phyloP scores from a whole-genome alignment of 92 coral and sea anemone genomes.

The Hydrozoanthus gracilis region DNA sequence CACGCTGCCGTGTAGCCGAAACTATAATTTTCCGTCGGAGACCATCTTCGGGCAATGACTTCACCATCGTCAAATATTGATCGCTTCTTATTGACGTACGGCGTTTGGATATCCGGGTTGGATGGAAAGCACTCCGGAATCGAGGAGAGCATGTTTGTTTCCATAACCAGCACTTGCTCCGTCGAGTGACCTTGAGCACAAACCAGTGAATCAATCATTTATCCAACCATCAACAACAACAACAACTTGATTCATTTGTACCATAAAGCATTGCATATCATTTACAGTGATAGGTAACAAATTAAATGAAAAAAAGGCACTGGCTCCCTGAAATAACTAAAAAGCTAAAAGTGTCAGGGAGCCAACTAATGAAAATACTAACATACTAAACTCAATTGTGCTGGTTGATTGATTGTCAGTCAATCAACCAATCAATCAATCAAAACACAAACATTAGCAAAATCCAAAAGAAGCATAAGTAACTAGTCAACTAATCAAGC shows the following conservation, averaged over 20 bases:
- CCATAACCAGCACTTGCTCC: constrained; percentile 64
- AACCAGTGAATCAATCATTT: not conserved
- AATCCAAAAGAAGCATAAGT: too few species aligned
- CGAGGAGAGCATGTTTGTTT: constrained; percentile 67
- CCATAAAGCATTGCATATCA: not conserved
- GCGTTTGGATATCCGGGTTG: not conserved
- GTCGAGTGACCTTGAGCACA: constrained; percentile 48
- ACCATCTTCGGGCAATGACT: constrained; percentile 31
- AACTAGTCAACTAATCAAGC: not conserved
- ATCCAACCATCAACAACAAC: too few species aligned
- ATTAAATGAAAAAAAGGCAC: too few species aligned
- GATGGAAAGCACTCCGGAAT: constrained; percentile 63
- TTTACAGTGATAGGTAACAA: too few species aligned
- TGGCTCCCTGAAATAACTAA: too few species aligned
- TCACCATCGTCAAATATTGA: constrained; percentile 28
- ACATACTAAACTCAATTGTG: too few species aligned
- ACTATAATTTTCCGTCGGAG: constrained; percentile 32
- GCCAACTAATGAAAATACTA: too few species aligned
- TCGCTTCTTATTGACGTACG: constrained; percentile 14
- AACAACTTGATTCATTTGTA: not conserved
- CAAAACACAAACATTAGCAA: not conserved
- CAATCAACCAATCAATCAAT: not conserved
- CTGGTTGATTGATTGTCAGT: too few species aligned
- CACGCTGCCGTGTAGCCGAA: constrained; percentile 22
- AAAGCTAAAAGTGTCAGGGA: too few species aligned